Percentiles rank a stretch among this genome's conserved stretches.
These are phyloP conservation scores for Blennius ocellaris DNA, from an alignment of 2,113 vertebrate genomes.

Conservation along the genomic window DNA sequence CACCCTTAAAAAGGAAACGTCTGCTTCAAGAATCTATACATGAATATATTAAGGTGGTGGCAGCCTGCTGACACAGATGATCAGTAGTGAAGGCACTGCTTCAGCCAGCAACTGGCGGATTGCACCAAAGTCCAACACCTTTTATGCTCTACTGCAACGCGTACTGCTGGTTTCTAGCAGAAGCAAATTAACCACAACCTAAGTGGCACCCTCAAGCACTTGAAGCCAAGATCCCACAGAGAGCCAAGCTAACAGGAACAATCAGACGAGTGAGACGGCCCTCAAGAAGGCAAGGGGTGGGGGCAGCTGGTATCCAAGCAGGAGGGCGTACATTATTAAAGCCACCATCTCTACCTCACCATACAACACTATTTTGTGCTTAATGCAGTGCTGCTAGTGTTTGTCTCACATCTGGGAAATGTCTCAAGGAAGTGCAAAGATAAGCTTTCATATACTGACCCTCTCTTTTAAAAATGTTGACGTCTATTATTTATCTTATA, in stretches of 20 bases:
- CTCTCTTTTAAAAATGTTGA: too few relatives aligned
- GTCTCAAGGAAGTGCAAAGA: neutral
- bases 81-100: conserved; percentile 19
- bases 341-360: conserved; percentile 35
- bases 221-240: neutral
- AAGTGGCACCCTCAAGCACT: conserved; percentile 23
- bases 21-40: conserved; percentile 43
- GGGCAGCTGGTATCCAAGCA: conserved; percentile 52
- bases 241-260: conserved; percentile 22
- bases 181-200: conserved; percentile 19
- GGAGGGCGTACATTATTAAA: conserved; percentile 75
- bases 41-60: conserved; percentile 22
- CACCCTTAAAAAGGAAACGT: conserved; percentile 71
- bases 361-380: conserved; percentile 40
- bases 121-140: neutral
- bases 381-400: conserved; percentile 42
- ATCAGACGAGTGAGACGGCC: conserved; percentile 18
- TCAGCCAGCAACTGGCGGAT: neutral
- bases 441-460: too few relatives aligned
- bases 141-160: conserved; percentile 5
- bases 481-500: too few relatives aligned
- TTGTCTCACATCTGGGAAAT: neutral
- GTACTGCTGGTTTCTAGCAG: conserved; percentile 7
- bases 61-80: conserved; percentile 41
- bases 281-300: conserved; percentile 40